Percentiles rank a stretch among this genome's conserved stretches.
Conservation (phyloP, 1,140 invertebrate species). For the silkworm (Bombyx mori) region ASM3026992v2 NC_085129.1:7727501-7728000, state of each 20-base stretch:
- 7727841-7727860: not conserved
- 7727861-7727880: not conserved
- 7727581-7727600: too few relatives aligned
- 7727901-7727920: too few relatives aligned
- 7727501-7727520: conserved; percentile 97
- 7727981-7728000: too few relatives aligned
- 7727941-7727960: too few relatives aligned
- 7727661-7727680: conserved; percentile 81
- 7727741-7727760: conserved; percentile 99
- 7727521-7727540: conserved; percentile 98
- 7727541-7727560: conserved; percentile 89
- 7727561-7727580: not conserved
- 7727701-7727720: conserved; percentile 99
- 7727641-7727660: too few relatives aligned
- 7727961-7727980: too few relatives aligned
- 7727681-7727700: conserved; percentile 96
- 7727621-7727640: too few relatives aligned
- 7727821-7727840: not conserved
- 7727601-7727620: too few relatives aligned
- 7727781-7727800: conserved; percentile 96
- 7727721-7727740: conserved; percentile 94
- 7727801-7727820: conserved; percentile 75
- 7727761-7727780: conserved; percentile 97
- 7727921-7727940: too few relatives aligned
- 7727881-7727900: too few relatives aligned